Conservation (phyloP, 2,113 vertebrate species). For the Anarrhichthys ocellatus region DNA sequence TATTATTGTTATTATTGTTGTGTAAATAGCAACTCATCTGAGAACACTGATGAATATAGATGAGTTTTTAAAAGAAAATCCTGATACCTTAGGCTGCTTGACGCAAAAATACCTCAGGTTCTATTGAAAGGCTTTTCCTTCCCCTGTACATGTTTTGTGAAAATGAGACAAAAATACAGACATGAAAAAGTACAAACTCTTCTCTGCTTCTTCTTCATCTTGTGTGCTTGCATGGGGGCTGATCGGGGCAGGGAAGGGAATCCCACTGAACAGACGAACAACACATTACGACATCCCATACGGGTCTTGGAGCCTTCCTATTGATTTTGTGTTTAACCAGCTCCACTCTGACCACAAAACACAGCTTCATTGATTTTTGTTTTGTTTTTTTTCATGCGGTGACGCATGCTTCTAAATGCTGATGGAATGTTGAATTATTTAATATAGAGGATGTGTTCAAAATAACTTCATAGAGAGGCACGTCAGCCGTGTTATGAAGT, state of each 20-base stretch:
- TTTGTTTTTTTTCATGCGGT: slow-evolving; percentile 1
- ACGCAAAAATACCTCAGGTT: slow-evolving; percentile 90
- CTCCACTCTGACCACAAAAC: slow-evolving; percentile 59
- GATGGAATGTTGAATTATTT: slow-evolving; percentile 57
- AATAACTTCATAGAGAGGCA: not conserved
- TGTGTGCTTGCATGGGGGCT: slow-evolving; percentile 23
- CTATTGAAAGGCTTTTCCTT: slow-evolving; percentile 87
- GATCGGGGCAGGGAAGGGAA: slow-evolving; percentile 23
- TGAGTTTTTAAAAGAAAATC: slow-evolving; percentile 85
- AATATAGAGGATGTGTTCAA: slow-evolving; percentile 25
- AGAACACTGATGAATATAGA: slow-evolving; percentile 83
- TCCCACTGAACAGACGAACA: slow-evolving; percentile 28
- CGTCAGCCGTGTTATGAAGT: not conserved
- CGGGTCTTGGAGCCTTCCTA: slow-evolving; percentile 28
- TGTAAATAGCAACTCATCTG: slow-evolving; percentile 86
- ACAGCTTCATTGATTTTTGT: slow-evolving; percentile 59
- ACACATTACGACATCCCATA: slow-evolving; percentile 44
- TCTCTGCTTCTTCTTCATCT: slow-evolving; percentile 65
- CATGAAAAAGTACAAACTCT: slow-evolving; percentile 80
- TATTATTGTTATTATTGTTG: slow-evolving; percentile 82
- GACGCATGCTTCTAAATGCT: slow-evolving; percentile 26
- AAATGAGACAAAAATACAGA: slow-evolving; percentile 88
- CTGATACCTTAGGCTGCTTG: slow-evolving; percentile 89
- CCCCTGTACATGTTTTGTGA: slow-evolving; percentile 89
- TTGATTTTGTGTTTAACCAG: slow-evolving; percentile 72